Percentiles rank a stretch among this genome's conserved stretches.
Evolutionary conservation across 2,797 vertebrate species (phyloP).

Genomic region (Iguana delicatissima): DNA sequence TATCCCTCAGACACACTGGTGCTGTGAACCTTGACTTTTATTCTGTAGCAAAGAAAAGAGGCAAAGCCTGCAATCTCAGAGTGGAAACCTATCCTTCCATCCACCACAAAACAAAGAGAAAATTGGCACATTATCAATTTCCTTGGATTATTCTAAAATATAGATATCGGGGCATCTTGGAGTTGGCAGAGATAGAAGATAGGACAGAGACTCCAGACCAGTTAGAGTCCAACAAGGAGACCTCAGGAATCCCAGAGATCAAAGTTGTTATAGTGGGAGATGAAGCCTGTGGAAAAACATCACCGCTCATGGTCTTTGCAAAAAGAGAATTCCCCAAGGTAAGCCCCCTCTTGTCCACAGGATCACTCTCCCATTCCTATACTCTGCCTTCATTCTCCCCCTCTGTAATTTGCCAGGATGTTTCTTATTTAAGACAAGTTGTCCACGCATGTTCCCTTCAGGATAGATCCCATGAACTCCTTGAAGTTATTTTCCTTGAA

Average conservation of each 20-base stretch:
- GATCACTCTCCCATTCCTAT: neutral
- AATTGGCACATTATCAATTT: neutral
- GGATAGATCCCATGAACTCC: neutral
- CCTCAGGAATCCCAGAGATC: constrained; percentile 46
- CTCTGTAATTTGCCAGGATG: too few species aligned
- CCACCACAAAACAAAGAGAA: neutral
- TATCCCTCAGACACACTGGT: neutral
- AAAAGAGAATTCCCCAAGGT: constrained; percentile 77
- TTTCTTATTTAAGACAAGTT: neutral
- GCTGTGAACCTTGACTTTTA: neutral
- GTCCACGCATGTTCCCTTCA: neutral
- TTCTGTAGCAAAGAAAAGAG: neutral
- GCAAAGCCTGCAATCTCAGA: neutral
- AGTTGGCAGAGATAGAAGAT: constrained; percentile 39
- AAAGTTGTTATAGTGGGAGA: constrained; percentile 81
- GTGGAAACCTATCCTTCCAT: too few species aligned
- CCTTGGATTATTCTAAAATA: neutral
- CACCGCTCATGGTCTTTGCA: constrained; percentile 76
- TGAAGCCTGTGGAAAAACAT: constrained; percentile 82
- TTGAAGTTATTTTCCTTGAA: neutral
- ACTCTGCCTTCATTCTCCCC: neutral
- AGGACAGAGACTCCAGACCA: neutral
- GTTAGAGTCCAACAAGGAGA: neutral
- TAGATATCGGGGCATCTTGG: neutral
- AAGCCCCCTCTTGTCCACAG: neutral